phyloP scores from a whole-genome alignment of 2,888 invertebrate genomes.

The Gibbula magus region DNA sequence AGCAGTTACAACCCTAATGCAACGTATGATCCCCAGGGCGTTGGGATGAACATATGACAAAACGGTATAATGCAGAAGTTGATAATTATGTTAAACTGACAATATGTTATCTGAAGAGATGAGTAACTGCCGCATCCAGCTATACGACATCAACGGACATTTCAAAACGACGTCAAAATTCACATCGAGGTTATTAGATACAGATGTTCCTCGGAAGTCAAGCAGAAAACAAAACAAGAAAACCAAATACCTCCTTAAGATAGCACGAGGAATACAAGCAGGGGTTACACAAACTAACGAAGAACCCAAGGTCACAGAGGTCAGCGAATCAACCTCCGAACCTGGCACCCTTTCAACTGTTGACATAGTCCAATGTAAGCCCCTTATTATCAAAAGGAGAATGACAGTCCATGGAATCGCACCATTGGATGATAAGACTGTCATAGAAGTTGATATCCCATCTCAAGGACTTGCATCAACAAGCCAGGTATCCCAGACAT shows the following conservation, averaged over 20 bases:
- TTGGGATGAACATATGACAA: no score
- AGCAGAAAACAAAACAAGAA: neutral
- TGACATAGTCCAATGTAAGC: neutral
- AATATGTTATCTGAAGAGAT: neutral
- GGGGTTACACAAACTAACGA: neutral
- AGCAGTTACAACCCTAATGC: no score
- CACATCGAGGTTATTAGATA: neutral
- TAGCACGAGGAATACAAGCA: neutral
- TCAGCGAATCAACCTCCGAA: neutral
- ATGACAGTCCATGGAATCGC: neutral
- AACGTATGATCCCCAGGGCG: no score
- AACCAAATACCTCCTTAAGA: neutral
- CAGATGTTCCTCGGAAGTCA: neutral
- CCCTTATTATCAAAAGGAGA: neutral
- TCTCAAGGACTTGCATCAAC: neutral
- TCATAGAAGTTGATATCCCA: neutral
- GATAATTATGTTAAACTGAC: no score
- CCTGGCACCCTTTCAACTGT: neutral
- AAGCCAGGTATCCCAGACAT: neutral
- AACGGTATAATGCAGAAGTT: no score
- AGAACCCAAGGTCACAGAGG: neutral
- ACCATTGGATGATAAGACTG: neutral
- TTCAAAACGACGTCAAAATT: neutral
- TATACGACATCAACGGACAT: neutral
- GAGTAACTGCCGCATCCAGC: neutral